Evolutionary conservation across 2,888 invertebrate species (phyloP), one percentile per base, ranked within the genome.

Genomic region (Achlya flavicornis): DNA sequence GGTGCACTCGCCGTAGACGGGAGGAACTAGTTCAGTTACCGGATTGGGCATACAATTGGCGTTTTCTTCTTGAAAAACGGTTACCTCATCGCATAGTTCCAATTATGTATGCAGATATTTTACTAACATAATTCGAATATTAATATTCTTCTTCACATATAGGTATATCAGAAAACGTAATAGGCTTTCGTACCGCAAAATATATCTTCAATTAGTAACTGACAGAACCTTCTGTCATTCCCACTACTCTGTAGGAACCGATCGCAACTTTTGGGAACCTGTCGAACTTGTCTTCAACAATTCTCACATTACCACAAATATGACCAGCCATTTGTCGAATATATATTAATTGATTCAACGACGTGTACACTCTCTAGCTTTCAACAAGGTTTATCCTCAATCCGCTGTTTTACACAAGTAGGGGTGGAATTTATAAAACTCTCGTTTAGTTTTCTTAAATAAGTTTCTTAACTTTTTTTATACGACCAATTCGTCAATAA

Each of bases 251-350:
- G 48, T 48, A 48, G 16, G 6, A 48, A 48, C 53, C 19, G 38
- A 35, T 35, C n/a, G 38, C 38, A 59, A 59, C 35, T 59, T 59
- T 38, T 38, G 38, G 58, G 35, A 11, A 59, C 58, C 58, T 59
- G 58, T 59, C 58, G 35, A 59, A 59, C 58, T 59, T 59, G 58
- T 38, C 58, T 38, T 59, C 35, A 59, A 59, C 58, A 16, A 59
- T 53, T 53, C 53, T 19, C 53, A 53, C 53, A 53, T 53, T 53
- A 53, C 19, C 19, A 19, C 53, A 10, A 19, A 53, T 53, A 53
- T 53, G 53, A 53, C 53, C 53, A 53, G 10, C 53, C 16, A 53
- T 53, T 53, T 53, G 53, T 53, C 53, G 19, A 19, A 19, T 53
- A 53, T 7, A n/a, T 53, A 19, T 53, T n/a, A 53, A 53, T 53